Conservation (phyloP, 2,113 vertebrate species). For the Amazona guildingii region DNA sequence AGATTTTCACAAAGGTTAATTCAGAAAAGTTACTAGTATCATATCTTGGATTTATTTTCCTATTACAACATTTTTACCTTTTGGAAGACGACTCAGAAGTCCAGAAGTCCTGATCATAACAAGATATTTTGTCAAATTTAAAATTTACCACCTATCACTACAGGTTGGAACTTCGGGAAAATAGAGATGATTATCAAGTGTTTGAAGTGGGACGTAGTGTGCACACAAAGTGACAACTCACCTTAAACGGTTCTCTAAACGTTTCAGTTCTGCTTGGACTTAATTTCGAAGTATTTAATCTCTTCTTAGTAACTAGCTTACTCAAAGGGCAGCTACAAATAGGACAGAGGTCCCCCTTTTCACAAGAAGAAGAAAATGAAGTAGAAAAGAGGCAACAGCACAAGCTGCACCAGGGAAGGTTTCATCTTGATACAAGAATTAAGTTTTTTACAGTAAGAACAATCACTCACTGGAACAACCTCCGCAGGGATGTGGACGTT, state of each 20-base stretch:
- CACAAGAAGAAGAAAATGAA: background rate
- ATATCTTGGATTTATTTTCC: background rate
- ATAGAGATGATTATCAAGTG: background rate
- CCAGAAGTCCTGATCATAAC: background rate
- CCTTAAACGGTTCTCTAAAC: background rate
- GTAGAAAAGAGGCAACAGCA: background rate
- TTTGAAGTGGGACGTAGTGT: background rate
- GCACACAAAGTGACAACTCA: background rate
- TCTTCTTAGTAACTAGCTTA: background rate
- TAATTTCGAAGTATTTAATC: background rate
- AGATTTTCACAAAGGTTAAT: background rate
- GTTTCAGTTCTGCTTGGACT: background rate
- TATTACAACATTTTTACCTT: background rate
- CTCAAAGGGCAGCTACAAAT: background rate
- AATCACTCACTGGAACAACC: background rate
- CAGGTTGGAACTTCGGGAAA: background rate
- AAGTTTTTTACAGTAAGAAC: background rate
- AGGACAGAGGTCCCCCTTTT: background rate
- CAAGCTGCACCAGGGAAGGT: background rate
- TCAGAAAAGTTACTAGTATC: background rate
- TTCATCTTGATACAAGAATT: background rate
- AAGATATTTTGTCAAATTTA: background rate
- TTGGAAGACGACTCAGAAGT: background rate
- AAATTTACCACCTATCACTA: background rate
- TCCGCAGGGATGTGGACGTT: background rate